Percentiles rank a stretch among this genome's conserved stretches.
Evolutionary conservation across 2,888 invertebrate species (phyloP).

Genomic region (Volucella bombylans): DNA sequence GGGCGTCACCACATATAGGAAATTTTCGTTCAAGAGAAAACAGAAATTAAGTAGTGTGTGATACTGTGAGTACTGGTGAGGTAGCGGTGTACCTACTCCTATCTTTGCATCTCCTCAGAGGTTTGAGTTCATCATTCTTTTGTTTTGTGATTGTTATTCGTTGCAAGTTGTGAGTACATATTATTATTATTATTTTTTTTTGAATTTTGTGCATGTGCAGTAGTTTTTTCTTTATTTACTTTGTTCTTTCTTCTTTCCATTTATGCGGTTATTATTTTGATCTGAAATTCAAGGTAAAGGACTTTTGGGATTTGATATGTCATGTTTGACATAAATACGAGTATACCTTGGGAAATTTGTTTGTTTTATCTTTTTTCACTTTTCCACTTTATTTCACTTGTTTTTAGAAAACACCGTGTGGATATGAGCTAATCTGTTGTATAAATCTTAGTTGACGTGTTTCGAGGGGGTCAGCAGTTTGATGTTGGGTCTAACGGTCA

Average conservation of each 20-base stretch:
- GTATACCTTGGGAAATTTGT: constrained; percentile 1
- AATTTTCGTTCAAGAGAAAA: not conserved
- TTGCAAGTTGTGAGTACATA: constrained; percentile 23
- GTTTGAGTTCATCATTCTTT: constrained; percentile 72
- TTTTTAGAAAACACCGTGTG: not conserved
- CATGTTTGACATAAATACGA: constrained; percentile 40
- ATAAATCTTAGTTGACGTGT: constrained; percentile 24
- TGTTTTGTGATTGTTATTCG: constrained; percentile 70
- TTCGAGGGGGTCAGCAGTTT: constrained; percentile 1
- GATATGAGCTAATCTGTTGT: constrained; percentile 26
- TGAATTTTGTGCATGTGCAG: constrained; percentile 34
- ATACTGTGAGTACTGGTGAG: constrained; percentile 29
- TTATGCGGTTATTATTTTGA: constrained; percentile 64
- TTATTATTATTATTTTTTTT: constrained; percentile 9
- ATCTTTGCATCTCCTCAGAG: not conserved
- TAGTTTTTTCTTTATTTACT: constrained; percentile 12
- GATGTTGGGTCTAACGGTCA: constrained; percentile 16
- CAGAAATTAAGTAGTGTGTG: constrained; percentile 17
- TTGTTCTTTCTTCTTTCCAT: constrained; percentile 34
- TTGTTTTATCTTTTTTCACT: constrained; percentile 5
- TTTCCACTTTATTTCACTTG: not conserved
- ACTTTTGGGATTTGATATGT: constrained; percentile 48
- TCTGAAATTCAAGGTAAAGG: constrained; percentile 68
- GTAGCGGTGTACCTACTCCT: constrained; percentile 47
- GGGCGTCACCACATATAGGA: constrained; percentile 68